Base-by-base conservation (phyloP, 2,113 vertebrate genomes). In the Platichthys stellatus region DNA sequence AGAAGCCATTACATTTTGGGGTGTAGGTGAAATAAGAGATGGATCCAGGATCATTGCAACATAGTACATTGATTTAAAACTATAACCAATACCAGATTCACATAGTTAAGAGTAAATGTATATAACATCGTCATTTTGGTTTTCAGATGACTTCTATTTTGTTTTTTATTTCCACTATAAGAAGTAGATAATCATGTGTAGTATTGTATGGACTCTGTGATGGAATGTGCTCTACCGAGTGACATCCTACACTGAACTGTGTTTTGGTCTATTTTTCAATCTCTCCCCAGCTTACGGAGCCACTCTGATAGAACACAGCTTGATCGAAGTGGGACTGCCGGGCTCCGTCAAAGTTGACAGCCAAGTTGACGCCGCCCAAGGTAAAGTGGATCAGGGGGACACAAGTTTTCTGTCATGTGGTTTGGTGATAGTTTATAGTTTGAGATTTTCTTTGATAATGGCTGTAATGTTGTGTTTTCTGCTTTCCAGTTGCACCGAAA, bases 251-350 rank as follows among this genome's bases (percentile, higher is more conserved):
- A 18, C 17, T 74, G 8, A 62, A 40, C 11, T 4, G 5, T 73
- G 20, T 60, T 26, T 23, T 72, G 0, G 0, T 53, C 10, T 74
- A 17, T 6, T 70, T 28, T 80, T 7, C 14, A 40, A 66, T 74
- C 4, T 21, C 23, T 73, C 3, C 74, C 5, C 89, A 99, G 98
- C 96, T 6, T 99, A 96, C 54, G 98, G 98, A 63, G 95, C 96
- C 57, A 94, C 96, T 57, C 92, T 99, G 28, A 98, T 99, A 2
- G 98, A 99, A 70, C 97, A 99, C 84, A 97, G 97, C 91, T 93
- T 99, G 69, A 94, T 96, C 74, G 95, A 96, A 91, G 93, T 83
- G 14, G 97, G 97, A 72, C 93, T 99, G 68, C 61, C 94, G 11
- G 94, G 94, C 60, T 90, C 84, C 66, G 79, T 96, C 77, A 99